Evolutionary conservation across 2,113 vertebrate species (phyloP), one percentile per base, ranked within the genome.

Genomic region (Desmodus rotundus): DNA sequence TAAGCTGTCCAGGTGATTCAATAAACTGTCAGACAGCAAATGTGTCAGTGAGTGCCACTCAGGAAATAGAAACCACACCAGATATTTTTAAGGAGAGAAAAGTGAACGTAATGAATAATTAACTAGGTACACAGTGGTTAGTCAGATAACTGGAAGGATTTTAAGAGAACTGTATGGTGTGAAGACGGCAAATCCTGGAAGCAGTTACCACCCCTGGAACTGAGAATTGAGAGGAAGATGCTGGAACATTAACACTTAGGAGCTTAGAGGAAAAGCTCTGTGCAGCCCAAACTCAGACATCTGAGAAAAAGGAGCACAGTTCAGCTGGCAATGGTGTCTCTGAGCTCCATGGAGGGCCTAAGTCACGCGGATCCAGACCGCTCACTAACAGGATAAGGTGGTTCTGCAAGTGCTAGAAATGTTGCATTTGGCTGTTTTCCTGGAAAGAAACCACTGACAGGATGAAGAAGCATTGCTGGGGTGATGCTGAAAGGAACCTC

Each of bases 61-160:
- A 76, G 33, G 74, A 86, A 41, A 36, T 54, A 73, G 73, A 91
- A 80, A 61, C 43, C 52, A 87, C 26, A 87, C 31, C 82, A 45
- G 5, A 72, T 93, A 87, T 52, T 81, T 83, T 81, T 83, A 38
- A 94, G 92, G 70, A 95, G 6, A 72, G 13, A 74, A 89, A 63
- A 70, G 61, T 88, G 78, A 86, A 76, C 56, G 15, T 63, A 82
- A 65, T 58, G 38, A 87, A 65, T 65, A 56, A 28, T 72, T 83
- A 88, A 56, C 33, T 47, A 85, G 22, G 14, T 65, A 56, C 22
- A 56, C 14, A 63, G 36, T 65, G 93, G 20, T 84, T 90, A 73
- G 45, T 90, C 33, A 12, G 8, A 17, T 94, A 74, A 74, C 19
- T 91, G 36, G 36, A 56, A 73, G n/a, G 14, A 65, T 56, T n/a